phyloP scores from a whole-genome alignment of 2,113 vertebrate genomes.

The Nansenia antarctica region DNA sequence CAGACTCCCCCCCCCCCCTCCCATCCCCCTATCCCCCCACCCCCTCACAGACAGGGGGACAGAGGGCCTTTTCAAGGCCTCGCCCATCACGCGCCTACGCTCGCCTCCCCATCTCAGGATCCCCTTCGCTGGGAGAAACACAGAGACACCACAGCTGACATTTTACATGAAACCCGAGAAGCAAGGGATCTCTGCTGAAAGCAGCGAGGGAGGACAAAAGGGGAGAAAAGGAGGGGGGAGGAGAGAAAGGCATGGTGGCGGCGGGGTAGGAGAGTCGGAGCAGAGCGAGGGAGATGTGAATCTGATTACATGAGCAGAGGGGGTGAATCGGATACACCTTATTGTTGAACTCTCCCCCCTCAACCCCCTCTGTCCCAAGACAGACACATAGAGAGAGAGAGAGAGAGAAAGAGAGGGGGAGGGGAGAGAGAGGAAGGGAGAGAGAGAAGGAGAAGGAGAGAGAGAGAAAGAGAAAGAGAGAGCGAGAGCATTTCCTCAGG shows the following conservation, averaged over 20 bases:
- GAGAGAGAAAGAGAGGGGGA: neutral
- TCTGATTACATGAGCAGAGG: slow-evolving; percentile 11
- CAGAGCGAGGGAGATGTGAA: slow-evolving; percentile 8
- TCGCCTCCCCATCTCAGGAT: neutral
- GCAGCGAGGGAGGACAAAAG: neutral
- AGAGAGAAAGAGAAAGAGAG: slow-evolving; percentile 1
- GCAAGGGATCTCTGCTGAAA: neutral
- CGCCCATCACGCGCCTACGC: neutral
- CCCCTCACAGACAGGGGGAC: neutral
- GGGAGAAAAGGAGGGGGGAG: neutral
- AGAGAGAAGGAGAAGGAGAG: slow-evolving; percentile 2
- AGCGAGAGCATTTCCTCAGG: neutral
- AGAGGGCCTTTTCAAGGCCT: slow-evolving; percentile 4
- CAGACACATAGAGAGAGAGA: slow-evolving; percentile 2
- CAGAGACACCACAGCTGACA: neutral
- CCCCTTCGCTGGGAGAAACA: neutral
- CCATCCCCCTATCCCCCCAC: neutral
- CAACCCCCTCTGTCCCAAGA: neutral
- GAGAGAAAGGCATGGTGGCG: neutral
- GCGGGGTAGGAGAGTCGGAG: neutral
- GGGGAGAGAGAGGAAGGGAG: neutral
- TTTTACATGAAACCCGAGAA: neutral
- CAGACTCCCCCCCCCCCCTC: neutral
- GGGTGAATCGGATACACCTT: slow-evolving; percentile 8
- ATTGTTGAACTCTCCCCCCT: neutral